Evolutionary conservation across 1,140 invertebrate genomes (phyloP), one percentile per base, ranked within the genome.

Genomic region (Macrobrachium nipponense): DNA sequence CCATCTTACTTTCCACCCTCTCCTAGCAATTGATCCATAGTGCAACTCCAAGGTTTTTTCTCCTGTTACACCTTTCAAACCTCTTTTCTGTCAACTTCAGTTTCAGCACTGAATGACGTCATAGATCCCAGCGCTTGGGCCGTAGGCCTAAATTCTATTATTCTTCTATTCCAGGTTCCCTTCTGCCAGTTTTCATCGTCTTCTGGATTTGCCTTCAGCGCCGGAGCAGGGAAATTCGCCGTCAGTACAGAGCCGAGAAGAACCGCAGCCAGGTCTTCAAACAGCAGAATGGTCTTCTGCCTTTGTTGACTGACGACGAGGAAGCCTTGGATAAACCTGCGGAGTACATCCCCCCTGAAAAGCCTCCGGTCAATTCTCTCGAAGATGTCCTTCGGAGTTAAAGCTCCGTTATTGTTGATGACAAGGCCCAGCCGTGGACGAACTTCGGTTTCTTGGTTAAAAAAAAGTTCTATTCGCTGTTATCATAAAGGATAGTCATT

Each of bases 111-210:
- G 1, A 51, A 8, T 58, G 14, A 0, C 5, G 18, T 8, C 51
- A 18, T 59, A 18, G 17, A 51, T 58, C 36, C 44, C 15, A 18
- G 8, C 51, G 18, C 14, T 15, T 27, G 27, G 27, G 15, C 68
- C 27, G 5, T 77, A 2, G 15, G 18, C 4, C n/a, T 18, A 11
- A 76, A 15, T 76, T 58, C 58, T 20, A 20, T 5, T 20, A 20
- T 72, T 27, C 23, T 1, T 14, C 27, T 36, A 15, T n/a, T 10
- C 7, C 76, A 78, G 76, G 76, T 51, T 17, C 27, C 10, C 44
- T 18, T 20, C n/a, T 79, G 18, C 76, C 76, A 6, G 59, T 79
- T 7, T 79, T 79, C 76, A 15, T 79, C 58, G 76, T 79, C 7
- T 79, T 79, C 59, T 79, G 76, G 76, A 6, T 79, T 0, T 79